A percentile compares a stretch with the other conserved stretches of the same genome.
Conservation (phyloP, 1,140 invertebrate species). For the Pseudomyrmex gracilis region DNA sequence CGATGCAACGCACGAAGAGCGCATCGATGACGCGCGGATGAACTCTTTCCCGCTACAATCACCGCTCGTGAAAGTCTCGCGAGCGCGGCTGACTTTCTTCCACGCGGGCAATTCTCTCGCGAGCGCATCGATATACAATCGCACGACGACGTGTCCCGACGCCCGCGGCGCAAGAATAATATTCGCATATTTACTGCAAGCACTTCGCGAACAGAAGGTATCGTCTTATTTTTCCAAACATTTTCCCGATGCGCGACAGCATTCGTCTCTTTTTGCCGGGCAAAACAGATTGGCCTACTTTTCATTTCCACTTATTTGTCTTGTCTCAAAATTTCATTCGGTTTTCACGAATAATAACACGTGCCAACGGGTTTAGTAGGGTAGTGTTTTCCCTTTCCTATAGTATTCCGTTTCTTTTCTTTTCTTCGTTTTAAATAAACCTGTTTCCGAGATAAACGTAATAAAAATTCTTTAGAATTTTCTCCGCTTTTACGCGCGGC, state of each 20-base stretch:
- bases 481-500: neutral
- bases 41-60: slow-evolving; percentile 45
- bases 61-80: slow-evolving; percentile 59
- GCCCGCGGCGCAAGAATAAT: neutral
- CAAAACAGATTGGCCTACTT: neutral
- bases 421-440: neutral
- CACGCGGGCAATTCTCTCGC: slow-evolving; percentile 5
- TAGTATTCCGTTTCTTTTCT: neutral
- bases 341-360: no score
- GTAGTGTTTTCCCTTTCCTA: neutral
- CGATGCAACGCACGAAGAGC: slow-evolving; percentile 1
- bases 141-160: neutral
- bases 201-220: neutral
- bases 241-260: neutral
- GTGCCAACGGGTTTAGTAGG: no score
- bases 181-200: neutral
- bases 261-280: neutral
- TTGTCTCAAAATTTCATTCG: no score
- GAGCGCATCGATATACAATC: slow-evolving; percentile 25
- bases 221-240: neutral
- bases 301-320: neutral
- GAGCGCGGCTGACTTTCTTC: slow-evolving; percentile 54
- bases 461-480: neutral
- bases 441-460: neutral
- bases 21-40: slow-evolving; percentile 33